These are phyloP conservation scores for Pogona vitticeps DNA, from an alignment of 2,113 vertebrate species.

Conservation along the genomic window DNA sequence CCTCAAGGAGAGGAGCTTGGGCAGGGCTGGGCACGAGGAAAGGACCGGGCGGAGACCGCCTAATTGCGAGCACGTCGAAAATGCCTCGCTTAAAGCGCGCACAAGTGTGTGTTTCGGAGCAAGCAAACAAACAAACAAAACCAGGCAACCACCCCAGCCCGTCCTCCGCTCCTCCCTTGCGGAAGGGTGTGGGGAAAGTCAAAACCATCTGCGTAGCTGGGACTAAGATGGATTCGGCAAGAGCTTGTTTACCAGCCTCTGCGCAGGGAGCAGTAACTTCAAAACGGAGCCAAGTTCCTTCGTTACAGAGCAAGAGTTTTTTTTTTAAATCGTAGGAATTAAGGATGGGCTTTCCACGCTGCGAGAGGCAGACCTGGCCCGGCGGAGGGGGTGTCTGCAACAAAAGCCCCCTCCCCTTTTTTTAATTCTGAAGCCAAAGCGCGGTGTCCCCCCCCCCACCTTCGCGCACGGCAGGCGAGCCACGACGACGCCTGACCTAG, in stretches of 20 bases:
- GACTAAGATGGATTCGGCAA: conserved; percentile 14
- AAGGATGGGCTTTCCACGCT: background rate
- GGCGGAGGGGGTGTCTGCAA: background rate
- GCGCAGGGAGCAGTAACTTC: background rate
- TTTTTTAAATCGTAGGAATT: background rate
- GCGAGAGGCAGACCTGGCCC: background rate
- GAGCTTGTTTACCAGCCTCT: conserved; percentile 7
- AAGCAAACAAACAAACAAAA: background rate
- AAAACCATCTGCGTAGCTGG: conserved; percentile 8
- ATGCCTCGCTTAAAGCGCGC: background rate
- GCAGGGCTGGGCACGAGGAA: background rate
- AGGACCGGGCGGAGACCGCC: too few species aligned
- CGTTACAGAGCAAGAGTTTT: background rate
- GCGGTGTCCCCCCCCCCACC: too few species aligned
- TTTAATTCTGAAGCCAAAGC: background rate
- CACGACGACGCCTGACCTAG: background rate
- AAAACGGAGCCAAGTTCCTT: background rate
- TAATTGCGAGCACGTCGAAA: background rate
- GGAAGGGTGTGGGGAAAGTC: background rate
- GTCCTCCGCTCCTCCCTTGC: background rate
- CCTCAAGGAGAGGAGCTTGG: background rate
- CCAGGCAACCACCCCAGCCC: background rate
- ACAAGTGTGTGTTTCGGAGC: background rate
- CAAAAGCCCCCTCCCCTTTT: background rate
- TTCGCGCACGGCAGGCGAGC: background rate